These are phyloP conservation scores for Ranitomeya imitator DNA, from an alignment of 2,113 vertebrate species.

Conservation along the genomic window DNA sequence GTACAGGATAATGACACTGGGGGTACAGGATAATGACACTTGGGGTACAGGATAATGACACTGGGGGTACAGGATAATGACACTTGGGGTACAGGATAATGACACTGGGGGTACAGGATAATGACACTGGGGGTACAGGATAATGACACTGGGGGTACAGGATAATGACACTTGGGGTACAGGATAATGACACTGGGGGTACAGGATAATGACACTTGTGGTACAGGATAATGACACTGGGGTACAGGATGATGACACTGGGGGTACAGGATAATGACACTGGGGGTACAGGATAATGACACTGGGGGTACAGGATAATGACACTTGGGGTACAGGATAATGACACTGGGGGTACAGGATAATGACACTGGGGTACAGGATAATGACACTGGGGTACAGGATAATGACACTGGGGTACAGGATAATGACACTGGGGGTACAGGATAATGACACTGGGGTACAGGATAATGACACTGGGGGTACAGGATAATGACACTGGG, in stretches of 20 bases:
- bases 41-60: too few relatives aligned
- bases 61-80: too few relatives aligned
- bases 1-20: too few relatives aligned
- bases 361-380: neutral
- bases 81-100: too few relatives aligned
- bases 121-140: too few relatives aligned
- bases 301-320: neutral
- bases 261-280: neutral
- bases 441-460: neutral
- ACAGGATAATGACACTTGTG: neutral
- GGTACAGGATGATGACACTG: neutral
- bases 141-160: neutral
- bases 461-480: neutral
- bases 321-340: neutral
- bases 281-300: neutral
- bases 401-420: neutral
- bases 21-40: too few relatives aligned
- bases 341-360: neutral
- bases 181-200: neutral
- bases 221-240: neutral
- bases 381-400: neutral
- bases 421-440: neutral
- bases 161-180: neutral
- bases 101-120: too few relatives aligned
- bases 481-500: neutral